These are phyloP conservation scores for Rhinella marina DNA, from an alignment of 2,797 vertebrate species.

Conservation along the genomic window DNA sequence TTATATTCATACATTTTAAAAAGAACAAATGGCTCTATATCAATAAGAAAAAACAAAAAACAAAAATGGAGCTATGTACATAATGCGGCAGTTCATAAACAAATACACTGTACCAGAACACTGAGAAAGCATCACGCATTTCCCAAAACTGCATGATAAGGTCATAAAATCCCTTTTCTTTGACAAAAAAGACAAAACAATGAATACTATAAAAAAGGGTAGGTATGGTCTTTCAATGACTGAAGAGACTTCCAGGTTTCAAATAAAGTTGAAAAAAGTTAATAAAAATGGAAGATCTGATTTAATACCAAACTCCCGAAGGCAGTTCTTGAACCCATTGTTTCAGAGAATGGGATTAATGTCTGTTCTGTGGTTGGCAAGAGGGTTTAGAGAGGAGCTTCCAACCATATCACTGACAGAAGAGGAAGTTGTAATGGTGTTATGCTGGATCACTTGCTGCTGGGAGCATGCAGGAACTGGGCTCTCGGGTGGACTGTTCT, in stretches of 20 bases:
- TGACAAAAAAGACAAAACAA: constrained; percentile 77
- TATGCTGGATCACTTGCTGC: constrained; percentile 99
- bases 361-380: constrained; percentile 94
- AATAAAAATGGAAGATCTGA: constrained; percentile 74
- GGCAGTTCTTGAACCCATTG: constrained; percentile 70
- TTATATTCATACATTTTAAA: constrained; percentile 2
- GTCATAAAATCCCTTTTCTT: constrained; percentile 83
- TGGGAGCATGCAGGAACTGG: constrained; percentile 90
- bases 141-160: constrained; percentile 83
- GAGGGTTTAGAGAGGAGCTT: constrained; percentile 85
- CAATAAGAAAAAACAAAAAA: constrained; percentile 69
- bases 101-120: constrained; percentile 86
- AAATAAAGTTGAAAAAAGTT: constrained; percentile 77
- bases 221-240: constrained; percentile 78
- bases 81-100: constrained; percentile 78
- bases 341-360: constrained; percentile 97
- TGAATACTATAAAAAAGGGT: constrained; percentile 76
- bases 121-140: constrained; percentile 79
- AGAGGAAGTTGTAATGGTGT: constrained; percentile 98
- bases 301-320: constrained; percentile 71
- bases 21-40: constrained; percentile 64
- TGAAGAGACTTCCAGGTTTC: constrained; percentile 83
- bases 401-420: constrained; percentile 86
- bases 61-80: constrained; percentile 75
- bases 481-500: constrained; percentile 93